Evolutionary conservation across 92 coral and sea anemone genomes (phyloP), one percentile per base, ranked within the genome.

Genomic region (Heteractis magnifica): DNA sequence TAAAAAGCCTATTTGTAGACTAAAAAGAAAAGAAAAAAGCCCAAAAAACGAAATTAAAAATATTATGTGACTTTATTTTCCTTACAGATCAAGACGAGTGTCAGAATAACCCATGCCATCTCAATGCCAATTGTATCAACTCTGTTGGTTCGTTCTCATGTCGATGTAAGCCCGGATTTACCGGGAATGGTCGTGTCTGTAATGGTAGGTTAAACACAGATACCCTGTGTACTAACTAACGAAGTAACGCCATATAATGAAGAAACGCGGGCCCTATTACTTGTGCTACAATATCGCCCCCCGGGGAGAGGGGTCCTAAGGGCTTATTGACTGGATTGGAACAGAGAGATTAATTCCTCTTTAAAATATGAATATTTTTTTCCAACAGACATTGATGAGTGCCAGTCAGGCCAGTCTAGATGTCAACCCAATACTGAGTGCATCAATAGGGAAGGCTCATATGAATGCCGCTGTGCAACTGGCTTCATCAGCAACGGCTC

Each of bases 81-180:
- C 41, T 62, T 82, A 0, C 75, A 83, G 86, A 83, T 65, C 6
- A 19, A 76, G 85, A 88, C 73, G 91, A 88, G 65, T 88, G 91
- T 6, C 65, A 81, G 16, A 83, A 85, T n/a, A 78, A 34, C 48
- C 83, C 65, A 76, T 88, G 91, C 10, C 81, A 85, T 59, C 80
- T 59, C 3, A 82, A 76, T 9, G 91, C 88, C 0, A 82, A 79
- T 50, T 94, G 98, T 81, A 11, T 77, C 65, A 94, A 94, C 76
- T 81, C 93, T 15, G 77, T 26, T 21, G 98, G 98, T 48, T 92
- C 98, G 11, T 94, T 87, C 53, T 58, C 80, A 51, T 94, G 98
- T 79, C 90, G 88, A 5, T 94, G 98, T 72, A 83, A 88, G 49
- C 89, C 91, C 18, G 97, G 97, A 1, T 92, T 85, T 82, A 72